These are phyloP conservation scores for Plectropomus leopardus DNA, from an alignment of 2,113 vertebrate genomes.

Conservation along the genomic window DNA sequence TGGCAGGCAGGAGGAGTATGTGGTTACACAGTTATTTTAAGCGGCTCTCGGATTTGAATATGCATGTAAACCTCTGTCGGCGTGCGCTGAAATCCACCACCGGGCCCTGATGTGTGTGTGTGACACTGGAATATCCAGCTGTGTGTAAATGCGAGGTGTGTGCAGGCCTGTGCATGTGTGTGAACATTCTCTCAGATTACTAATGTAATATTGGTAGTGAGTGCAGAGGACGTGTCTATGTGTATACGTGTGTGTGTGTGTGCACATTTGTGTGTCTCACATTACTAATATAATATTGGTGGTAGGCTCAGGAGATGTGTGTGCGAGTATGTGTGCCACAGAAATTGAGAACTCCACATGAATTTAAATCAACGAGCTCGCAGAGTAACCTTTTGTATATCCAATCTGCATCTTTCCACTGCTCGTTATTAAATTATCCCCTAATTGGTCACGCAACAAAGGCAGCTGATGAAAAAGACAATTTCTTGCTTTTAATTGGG, in stretches of 20 bases:
- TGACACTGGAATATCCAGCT: conserved; percentile 30
- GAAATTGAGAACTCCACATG: conserved; percentile 78
- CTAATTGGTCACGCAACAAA: conserved; percentile 95
- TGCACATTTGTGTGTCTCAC: conserved; percentile 59
- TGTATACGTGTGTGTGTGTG: not conserved
- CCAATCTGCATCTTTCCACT: conserved; percentile 89
- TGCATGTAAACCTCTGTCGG: conserved; percentile 62
- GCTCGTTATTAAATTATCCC: conserved; percentile 94
- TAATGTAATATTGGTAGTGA: conserved; percentile 59
- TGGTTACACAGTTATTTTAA: conserved; percentile 75
- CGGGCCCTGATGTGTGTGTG: conserved; percentile 1
- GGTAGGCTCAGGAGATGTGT: conserved; percentile 57
- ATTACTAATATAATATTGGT: conserved; percentile 73
- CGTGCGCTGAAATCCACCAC: conserved; percentile 31
- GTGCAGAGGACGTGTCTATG: conserved; percentile 41
- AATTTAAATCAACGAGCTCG: conserved; percentile 86
- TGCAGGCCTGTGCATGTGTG: conserved; percentile 6
- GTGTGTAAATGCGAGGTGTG: conserved; percentile 37
- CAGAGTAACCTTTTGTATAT: conserved; percentile 92
- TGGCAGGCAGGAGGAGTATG: conserved; percentile 66
- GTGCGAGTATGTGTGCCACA: conserved; percentile 57
- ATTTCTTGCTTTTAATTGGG: conserved; percentile 95
- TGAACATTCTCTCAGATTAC: conserved; percentile 68
- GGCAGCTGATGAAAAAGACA: conserved; percentile 95
- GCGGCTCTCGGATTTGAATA: conserved; percentile 69